Evolutionary conservation across 2,797 vertebrate genomes (phyloP).

Genomic region (Mycteria americana): DNA sequence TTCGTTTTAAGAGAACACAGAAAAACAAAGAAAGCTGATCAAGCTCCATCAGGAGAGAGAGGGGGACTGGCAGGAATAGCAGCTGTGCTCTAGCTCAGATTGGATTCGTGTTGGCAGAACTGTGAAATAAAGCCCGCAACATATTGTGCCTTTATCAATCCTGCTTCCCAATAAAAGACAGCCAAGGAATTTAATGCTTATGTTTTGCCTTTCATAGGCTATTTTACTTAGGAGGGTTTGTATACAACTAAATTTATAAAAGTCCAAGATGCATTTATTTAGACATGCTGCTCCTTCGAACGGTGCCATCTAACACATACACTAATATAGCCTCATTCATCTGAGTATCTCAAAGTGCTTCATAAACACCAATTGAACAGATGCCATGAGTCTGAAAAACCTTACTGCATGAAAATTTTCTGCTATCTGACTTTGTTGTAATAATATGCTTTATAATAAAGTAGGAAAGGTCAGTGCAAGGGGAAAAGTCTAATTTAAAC

Average conservation of each 20-base stretch:
- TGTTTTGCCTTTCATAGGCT: constrained; percentile 46
- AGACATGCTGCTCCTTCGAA: not conserved
- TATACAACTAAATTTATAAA: not conserved
- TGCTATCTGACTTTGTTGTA: constrained; percentile 22
- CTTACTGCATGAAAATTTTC: constrained; percentile 7
- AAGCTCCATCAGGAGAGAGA: constrained; percentile 43
- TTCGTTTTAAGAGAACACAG: constrained; percentile 8
- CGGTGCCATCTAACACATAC: not conserved
- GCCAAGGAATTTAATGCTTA: not conserved
- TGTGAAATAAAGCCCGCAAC: constrained; percentile 63
- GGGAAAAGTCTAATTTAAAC: not conserved
- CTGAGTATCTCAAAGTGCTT: not conserved
- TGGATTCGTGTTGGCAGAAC: constrained; percentile 65
- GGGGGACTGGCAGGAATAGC: constrained; percentile 38
- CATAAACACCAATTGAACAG: constrained; percentile 27
- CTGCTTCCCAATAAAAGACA: constrained; percentile 48
- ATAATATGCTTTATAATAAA: not conserved
- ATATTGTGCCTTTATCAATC: constrained; percentile 59
- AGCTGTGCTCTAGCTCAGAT: constrained; percentile 65
- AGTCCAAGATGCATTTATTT: constrained; percentile 14
- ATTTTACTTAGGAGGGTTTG: constrained; percentile 14
- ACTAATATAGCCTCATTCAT: constrained; percentile 10
- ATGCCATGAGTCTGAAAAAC: constrained; percentile 18
- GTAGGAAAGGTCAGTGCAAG: not conserved
- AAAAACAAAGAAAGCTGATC: constrained; percentile 60